Base-by-base conservation (phyloP, 1,140 invertebrate species). In the Microplitis demolitor region DNA sequence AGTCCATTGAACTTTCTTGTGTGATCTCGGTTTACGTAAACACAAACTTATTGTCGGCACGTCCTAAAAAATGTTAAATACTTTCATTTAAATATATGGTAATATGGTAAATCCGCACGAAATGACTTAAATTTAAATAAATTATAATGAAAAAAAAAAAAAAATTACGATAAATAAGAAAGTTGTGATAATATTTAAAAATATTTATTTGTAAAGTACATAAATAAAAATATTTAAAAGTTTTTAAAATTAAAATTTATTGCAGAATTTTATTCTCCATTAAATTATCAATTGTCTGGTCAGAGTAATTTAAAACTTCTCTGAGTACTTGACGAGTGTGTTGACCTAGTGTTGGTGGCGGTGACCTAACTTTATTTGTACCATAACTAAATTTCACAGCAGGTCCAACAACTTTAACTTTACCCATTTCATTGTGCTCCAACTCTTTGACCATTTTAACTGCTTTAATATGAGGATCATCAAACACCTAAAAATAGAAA, bases 301-400 rank as follows among this genome's bases (percentile, higher is more conserved):
- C 84, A 67, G 88, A 84, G 79, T 93, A 94, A n/a, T 91, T 88
- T 58, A 98, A 85, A 60, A 96, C 79, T 71, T 91, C 80, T 66
- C 83, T 85, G 37, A 98, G 87, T 56, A 98, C 89, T 80, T 94
- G 89, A 54, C 87, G 82, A 0, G 97, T 98, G 79, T 99, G 96
- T 85, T 98, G 90, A 0, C 96, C 97, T 33, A 98, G 87, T 33
- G 88, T 82, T 0, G 97, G 97, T 13, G 97, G 96, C n/a, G 96
- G 89, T 11, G 86, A 88, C 71, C 92, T 89, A 0, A 92, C 89
- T 72, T 87, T 80, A 83, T 96, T 96, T n/a, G 88, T 87, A 0
- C 90, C 90, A 39, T 90, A 89, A 76, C 92, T 94, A 79, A 92
- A 98, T 58, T 88, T 89, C 0, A 98, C 96, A 0, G 97, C 91